Base-by-base conservation (phyloP, 2,888 invertebrate species). In the Zygaena filipendulae region DNA sequence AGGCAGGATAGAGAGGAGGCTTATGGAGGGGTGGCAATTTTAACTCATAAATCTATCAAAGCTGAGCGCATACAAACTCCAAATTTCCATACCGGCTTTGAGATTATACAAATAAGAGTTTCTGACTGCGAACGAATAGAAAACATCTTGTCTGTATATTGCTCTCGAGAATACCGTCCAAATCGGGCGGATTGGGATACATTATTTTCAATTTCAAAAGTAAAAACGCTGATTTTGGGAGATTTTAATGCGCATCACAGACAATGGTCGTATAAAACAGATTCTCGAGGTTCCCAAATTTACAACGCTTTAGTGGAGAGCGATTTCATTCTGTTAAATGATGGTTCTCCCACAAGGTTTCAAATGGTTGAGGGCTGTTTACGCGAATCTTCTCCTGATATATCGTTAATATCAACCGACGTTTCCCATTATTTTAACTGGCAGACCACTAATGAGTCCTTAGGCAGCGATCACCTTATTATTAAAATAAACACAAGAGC, bases 401-500 rank as follows among this genome's bases (percentile, higher is more conserved):
- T 38, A 10, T 30, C 35, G 3, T 29, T 38, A 14, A 16, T 13
- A 2, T 23, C 38, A 1, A 11, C 27, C 2, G 31, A 34, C 19
- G 6, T 37, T 11, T 16, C 35, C 1, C 21, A 21, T 2, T 6
- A 22, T 7, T 19, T 38, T 18, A 8, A 18, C 7, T 38, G 37
- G 35, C 25, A 12, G 2, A 25, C 31, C 6, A 29, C 19, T 4
- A 38, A 38, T n/a, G 38, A 36, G 22, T 22, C 25, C n/a, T n/a
- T n/a, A n/a, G n/a, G n/a, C 2, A 38, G 38, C 19, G 38, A 38
- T 9, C 31, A 38, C 12, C n/a, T n/a, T n/a, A n/a, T n/a, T n/a
- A 4, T 24, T 3, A 11, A 20, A n/a, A 29, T 29, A 11, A 23
- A n/a, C n/a, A n/a, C n/a, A n/a, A n/a, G n/a, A n/a, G n/a, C n/a